Evolutionary conservation across 2,797 vertebrate species (phyloP), one percentile per base, ranked within the genome.

Genomic region (Bucorvus abyssinicus): DNA sequence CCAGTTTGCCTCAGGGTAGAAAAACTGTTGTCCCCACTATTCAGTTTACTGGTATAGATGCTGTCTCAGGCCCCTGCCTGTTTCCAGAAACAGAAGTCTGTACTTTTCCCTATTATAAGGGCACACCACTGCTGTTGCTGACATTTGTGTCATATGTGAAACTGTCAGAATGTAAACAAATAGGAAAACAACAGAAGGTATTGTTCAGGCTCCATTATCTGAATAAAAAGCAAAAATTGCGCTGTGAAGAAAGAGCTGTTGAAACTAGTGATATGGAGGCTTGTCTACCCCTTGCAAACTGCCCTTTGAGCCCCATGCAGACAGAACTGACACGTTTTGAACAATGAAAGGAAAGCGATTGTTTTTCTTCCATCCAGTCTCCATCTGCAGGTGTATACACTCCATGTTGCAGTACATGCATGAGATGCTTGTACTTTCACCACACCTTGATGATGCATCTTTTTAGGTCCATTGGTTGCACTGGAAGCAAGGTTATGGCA

Each of bases 181-280:
- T 7, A 73, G 56, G 40, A 96, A 93, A 96, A 92, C 75, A 95
- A 92, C 87, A 94, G 84, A 91, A 96, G 76, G 84, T 78, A 89
- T 94, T 85, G 65, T 93, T 82, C 87, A 94, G n/a, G 47, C 29
- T 89, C 78, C 74, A 76, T 52, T 77, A 59, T 65, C 89, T 78
- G 57, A 95, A 75, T 87, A 94, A 76, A 79, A 92, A 94, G 52
- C 9, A 81, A 74, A 93, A 89, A 92, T 15, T 71, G 32, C 21
- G 10, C 42, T 91, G 40, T 68, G 64, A 93, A 80, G 68, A 94
- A 87, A 87, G 53, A 88, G 56, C 29, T 92, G 87, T 29, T 86
- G 34, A 93, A 87, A 78, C 10, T 8, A 17, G 57, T 47, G 57
- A 61, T 69, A 52, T 30, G n/a, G 38, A 84, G 36, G 44, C 21